Conservation (phyloP, 2,113 vertebrate species). For the Calyptommatus sinebrachiatus region DNA sequence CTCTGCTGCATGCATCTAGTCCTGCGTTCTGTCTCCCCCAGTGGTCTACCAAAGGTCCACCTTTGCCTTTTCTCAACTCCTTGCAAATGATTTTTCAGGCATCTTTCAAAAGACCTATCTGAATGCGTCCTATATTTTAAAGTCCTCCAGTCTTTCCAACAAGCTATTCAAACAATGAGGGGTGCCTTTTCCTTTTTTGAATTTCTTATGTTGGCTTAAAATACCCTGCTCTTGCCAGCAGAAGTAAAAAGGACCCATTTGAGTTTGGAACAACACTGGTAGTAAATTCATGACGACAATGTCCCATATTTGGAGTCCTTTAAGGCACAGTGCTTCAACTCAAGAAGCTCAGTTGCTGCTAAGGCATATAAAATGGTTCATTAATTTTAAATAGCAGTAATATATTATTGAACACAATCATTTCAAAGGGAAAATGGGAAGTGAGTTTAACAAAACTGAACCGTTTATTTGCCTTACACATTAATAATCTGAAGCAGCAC, state of each 20-base stretch:
- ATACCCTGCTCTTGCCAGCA: neutral
- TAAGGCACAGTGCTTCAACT: neutral
- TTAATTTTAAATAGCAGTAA: slow-evolving; percentile 33
- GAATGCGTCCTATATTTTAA: neutral
- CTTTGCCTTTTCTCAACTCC: no score
- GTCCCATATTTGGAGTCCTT: neutral
- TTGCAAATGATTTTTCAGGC: no score
- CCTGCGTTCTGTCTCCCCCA: no score
- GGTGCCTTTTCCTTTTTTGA: neutral
- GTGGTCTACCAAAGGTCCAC: no score
- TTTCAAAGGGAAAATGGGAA: slow-evolving; percentile 21
- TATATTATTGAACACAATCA: slow-evolving; percentile 30
- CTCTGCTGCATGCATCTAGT: no score
- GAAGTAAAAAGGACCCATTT: neutral
- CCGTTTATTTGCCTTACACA: slow-evolving; percentile 22
- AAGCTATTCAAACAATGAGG: neutral
- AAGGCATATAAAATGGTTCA: slow-evolving; percentile 22
- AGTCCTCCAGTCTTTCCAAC: neutral
- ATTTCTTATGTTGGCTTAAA: neutral
- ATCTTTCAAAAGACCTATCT: no score
- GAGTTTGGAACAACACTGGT: neutral
- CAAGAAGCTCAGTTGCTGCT: neutral
- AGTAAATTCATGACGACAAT: neutral
- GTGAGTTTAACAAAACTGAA: slow-evolving; percentile 24
- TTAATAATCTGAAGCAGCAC: slow-evolving; percentile 17